These are phyloP conservation scores for Mohoua ochrocephala DNA, from an alignment of 2,113 vertebrate species.

Conservation along the genomic window DNA sequence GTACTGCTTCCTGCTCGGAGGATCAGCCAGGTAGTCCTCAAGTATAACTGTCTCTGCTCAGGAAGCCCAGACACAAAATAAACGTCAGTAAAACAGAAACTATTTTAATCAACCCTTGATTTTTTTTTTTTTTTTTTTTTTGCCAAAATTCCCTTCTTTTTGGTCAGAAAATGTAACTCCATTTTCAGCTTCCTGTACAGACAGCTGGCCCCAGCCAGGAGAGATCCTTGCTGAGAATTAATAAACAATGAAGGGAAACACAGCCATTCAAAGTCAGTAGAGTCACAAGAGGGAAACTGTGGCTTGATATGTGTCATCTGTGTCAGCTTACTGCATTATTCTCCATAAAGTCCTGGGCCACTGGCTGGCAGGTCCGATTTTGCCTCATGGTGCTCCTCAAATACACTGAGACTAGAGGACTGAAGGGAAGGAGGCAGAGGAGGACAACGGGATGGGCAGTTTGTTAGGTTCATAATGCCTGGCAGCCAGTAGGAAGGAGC, in stretches of 20 bases:
- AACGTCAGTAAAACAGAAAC: neutral
- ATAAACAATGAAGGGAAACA: neutral
- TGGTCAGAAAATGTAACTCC: neutral
- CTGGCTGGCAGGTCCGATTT: neutral
- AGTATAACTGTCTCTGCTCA: conserved; percentile 76
- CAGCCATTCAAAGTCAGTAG: neutral
- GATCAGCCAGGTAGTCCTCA: conserved; percentile 79
- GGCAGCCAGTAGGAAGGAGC: neutral
- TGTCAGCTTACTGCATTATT: neutral
- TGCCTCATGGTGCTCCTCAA: neutral
- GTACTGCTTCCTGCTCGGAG: conserved; percentile 76
- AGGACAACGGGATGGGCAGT: neutral
- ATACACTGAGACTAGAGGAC: fast-evolving
- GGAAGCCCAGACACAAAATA: conserved; percentile 4
- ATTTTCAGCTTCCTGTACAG: neutral
- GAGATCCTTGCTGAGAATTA: neutral
- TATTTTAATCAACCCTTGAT: neutral
- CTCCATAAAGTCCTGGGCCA: neutral
- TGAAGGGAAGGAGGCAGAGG: neutral
- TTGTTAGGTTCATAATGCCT: neutral
- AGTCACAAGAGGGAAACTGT: neutral
- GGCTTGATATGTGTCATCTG: neutral
- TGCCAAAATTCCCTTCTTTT: neutral
- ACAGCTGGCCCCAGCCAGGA: neutral
- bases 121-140: neutral